Conservation (phyloP, 2,888 invertebrate species). For the Melolontha melolontha region DNA sequence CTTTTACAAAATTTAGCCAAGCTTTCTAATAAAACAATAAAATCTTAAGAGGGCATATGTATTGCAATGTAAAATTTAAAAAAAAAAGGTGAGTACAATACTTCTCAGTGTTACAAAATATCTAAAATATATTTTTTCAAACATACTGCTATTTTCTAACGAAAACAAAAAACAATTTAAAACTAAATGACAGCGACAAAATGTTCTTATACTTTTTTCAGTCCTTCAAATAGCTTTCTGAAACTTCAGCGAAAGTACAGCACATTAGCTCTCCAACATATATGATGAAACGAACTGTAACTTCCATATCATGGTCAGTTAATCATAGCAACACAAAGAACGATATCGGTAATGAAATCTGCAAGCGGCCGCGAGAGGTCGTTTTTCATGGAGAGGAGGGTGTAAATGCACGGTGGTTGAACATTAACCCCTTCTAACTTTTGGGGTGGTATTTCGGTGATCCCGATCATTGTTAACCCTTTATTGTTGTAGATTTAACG, state of each 20-base stretch:
- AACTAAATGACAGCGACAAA: too few relatives aligned
- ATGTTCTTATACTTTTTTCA: too few relatives aligned
- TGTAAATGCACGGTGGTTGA: conserved; percentile 47
- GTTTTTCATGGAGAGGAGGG: conserved; percentile 53
- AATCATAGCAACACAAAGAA: conserved; percentile 55
- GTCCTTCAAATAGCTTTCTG: too few relatives aligned
- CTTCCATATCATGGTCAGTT: conserved; percentile 46
- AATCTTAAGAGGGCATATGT: too few relatives aligned
- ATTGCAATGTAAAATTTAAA: too few relatives aligned
- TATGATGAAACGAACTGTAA: conserved; percentile 43
- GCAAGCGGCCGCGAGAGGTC: conserved; percentile 49
- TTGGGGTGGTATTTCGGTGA: conserved; percentile 48
- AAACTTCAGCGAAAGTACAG: conserved; percentile 17
- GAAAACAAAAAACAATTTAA: too few relatives aligned
- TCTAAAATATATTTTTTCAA: too few relatives aligned
- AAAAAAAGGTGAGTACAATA: too few relatives aligned
- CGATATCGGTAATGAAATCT: conserved; percentile 57
- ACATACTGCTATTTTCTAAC: too few relatives aligned
- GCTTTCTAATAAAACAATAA: too few relatives aligned
- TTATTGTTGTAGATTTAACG: conserved; percentile 42
- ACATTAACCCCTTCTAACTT: conserved; percentile 50
- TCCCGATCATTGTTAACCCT: conserved; percentile 50
- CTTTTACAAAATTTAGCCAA: too few relatives aligned
- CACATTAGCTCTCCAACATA: conserved; percentile 39
- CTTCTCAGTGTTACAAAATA: too few relatives aligned